Percentiles rank a stretch among this genome's conserved stretches.
These are phyloP conservation scores for Penaeus indicus DNA, from an alignment of 1,140 invertebrate species.

Conservation along the genomic window DNA sequence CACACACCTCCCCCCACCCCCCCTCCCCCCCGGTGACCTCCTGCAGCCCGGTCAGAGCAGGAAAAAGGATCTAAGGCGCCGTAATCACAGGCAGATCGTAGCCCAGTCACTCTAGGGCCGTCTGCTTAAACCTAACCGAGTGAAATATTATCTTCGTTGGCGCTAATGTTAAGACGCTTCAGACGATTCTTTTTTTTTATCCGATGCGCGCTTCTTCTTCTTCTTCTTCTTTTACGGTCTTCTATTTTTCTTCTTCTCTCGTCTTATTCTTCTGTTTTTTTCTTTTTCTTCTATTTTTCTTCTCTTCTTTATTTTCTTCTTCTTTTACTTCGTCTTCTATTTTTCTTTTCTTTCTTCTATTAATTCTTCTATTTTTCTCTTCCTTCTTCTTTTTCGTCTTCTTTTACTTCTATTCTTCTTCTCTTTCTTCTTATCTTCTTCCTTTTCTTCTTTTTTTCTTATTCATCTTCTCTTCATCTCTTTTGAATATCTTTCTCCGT, in stretches of 20 bases:
- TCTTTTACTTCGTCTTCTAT: too few relatives aligned
- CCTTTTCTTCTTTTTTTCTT: too few relatives aligned
- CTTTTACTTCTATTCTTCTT: too few relatives aligned
- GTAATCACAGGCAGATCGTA: conserved; percentile 23
- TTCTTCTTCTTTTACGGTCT: background rate
- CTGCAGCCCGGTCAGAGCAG: background rate
- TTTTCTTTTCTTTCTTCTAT: too few relatives aligned
- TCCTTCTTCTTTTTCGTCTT: too few relatives aligned
- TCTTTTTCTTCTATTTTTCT: too few relatives aligned
- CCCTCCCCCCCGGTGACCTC: background rate
- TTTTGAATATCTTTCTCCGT: too few relatives aligned
- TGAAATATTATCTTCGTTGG: conserved; percentile 50
- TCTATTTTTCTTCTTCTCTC: background rate
- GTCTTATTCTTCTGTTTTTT: background rate
- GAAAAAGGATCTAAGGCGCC: background rate
- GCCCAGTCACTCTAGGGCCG: conserved; percentile 49
- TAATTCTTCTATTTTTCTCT: background rate
- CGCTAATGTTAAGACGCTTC: conserved; percentile 9
- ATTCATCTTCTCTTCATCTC: too few relatives aligned
- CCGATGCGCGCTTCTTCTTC: background rate
- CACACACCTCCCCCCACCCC: background rate
- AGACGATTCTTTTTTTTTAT: background rate
- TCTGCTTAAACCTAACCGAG: conserved; percentile 61
- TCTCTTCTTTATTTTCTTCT: too few relatives aligned
- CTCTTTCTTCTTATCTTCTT: too few relatives aligned